Percentiles rank a stretch among this genome's conserved stretches.
Evolutionary conservation across 2,888 invertebrate species (phyloP).

Genomic region (Xestia ashworthii): DNA sequence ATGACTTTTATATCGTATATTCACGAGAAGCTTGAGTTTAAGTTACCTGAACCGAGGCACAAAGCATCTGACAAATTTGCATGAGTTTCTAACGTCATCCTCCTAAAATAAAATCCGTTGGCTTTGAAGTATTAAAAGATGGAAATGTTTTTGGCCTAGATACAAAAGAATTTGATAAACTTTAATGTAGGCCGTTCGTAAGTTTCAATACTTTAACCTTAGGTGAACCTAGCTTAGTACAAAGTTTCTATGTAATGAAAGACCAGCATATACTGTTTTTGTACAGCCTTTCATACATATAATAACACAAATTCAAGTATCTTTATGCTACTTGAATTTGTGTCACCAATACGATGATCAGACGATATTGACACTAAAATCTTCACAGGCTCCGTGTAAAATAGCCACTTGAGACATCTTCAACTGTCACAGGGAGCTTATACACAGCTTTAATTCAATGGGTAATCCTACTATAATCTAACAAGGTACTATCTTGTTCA

Average conservation of each 20-base stretch:
- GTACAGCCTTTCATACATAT: neutral
- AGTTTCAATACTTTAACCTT: neutral
- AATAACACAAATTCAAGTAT: neutral
- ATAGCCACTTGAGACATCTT: conserved; percentile 33
- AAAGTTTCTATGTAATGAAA: no score
- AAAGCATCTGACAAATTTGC: neutral
- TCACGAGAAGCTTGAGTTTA: neutral
- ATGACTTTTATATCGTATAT: neutral
- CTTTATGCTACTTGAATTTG: no score
- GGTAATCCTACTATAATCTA: neutral
- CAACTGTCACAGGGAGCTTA: conserved; percentile 3
- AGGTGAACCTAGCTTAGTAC: neutral
- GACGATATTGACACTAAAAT: neutral
- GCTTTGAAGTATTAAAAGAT: no score
- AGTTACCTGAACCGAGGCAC: neutral
- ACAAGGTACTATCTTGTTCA: neutral
- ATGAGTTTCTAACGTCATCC: neutral
- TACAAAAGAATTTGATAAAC: no score
- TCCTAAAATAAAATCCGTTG: no score
- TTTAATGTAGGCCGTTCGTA: neutral
- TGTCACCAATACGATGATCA: neutral
- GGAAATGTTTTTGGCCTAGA: no score
- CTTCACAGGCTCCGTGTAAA: neutral
- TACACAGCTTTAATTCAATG: neutral
- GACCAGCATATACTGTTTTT: neutral